Evolutionary conservation across 2,888 invertebrate genomes (phyloP), one percentile per base, ranked within the genome.

Genomic region (Timema cristinae): DNA sequence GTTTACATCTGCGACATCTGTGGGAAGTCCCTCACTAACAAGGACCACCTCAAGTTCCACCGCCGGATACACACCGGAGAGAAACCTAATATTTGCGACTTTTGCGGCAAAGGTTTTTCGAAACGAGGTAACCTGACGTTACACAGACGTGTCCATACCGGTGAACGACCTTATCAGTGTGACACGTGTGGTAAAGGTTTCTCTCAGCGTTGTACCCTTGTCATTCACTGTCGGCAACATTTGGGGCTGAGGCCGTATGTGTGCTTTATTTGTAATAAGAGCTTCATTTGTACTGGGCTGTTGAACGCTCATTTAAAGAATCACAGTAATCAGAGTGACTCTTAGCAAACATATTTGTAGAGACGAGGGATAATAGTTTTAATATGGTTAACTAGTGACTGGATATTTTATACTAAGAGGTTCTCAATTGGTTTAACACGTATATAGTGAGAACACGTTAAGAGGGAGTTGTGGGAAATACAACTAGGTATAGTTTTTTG

Each of bases 151-250:
- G 81, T 82, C 8, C 85, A 85, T 73, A 84, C 84, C 0, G 85
- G 85, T 0, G 84, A 84, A 71, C 84, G 83, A 68, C 85, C 85
- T 0, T 85, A 83, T 78, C 82, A 81, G 71, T 85, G 85, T 75
- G 81, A 83, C 59, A 79, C 83, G 68, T 86, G 86, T 72, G 81
- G 81, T 4, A 86, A 84, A 75, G 81, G 83, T 1, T 86, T 86
- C 77, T 84, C 85, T 0, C 86, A 86, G 76, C 81, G 83, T 50
- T 83, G 85, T 5, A 84, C 85, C 1, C 79, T 86, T 11, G 85
- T 84, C 6, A 84, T 86, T 68, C 86, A 87, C 75, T 81, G 81
- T 73, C 79, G 84, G 6, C 82, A 82, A 6, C 85, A 85, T 75
- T 83, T 84, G 0, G 84, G 84, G 0, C 83, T 84, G 72, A 76